Percentiles rank a stretch among this genome's conserved stretches.
These are phyloP conservation scores for Cephonodes hylas DNA, from an alignment of 2,888 invertebrate genomes.

Conservation along the genomic window DNA sequence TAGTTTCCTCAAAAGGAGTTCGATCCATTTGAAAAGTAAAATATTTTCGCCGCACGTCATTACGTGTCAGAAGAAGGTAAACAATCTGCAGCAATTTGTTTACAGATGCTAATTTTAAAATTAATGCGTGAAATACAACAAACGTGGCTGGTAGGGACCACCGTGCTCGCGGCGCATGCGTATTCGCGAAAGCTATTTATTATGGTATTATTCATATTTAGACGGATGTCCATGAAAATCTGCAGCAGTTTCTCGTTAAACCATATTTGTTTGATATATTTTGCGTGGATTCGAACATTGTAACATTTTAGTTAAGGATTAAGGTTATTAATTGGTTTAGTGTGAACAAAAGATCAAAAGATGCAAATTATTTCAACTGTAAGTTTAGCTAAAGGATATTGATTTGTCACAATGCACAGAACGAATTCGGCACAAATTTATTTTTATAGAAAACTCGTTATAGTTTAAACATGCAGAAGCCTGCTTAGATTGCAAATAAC, in stretches of 20 bases:
- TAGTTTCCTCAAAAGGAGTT: no score
- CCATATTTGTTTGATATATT: background rate
- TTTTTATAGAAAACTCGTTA: no score
- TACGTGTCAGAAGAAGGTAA: constrained; percentile 52
- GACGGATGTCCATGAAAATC: constrained; percentile 30
- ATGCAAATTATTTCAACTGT: background rate
- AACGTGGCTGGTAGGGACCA: constrained; percentile 74
- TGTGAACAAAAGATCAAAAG: background rate
- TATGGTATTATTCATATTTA: constrained; percentile 17
- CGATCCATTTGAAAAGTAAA: background rate
- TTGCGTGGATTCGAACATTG: background rate
- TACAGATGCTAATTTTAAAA: constrained; percentile 77
- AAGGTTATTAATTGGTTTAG: background rate
- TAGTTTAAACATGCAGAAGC: no score
- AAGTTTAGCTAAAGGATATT: no score
- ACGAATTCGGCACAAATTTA: no score
- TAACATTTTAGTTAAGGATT: background rate
- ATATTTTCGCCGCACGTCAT: constrained; percentile 34
- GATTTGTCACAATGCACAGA: no score
- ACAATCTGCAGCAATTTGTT: constrained; percentile 68
- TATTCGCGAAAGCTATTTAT: constrained; percentile 37
- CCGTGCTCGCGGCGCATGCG: constrained; percentile 52
- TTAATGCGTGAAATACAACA: constrained; percentile 74
- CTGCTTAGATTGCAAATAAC: no score
- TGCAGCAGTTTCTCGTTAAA: constrained; percentile 11